Evolutionary conservation across 1,140 invertebrate genomes (phyloP), one percentile per base, ranked within the genome.

Genomic region (Bombus superbus): DNA sequence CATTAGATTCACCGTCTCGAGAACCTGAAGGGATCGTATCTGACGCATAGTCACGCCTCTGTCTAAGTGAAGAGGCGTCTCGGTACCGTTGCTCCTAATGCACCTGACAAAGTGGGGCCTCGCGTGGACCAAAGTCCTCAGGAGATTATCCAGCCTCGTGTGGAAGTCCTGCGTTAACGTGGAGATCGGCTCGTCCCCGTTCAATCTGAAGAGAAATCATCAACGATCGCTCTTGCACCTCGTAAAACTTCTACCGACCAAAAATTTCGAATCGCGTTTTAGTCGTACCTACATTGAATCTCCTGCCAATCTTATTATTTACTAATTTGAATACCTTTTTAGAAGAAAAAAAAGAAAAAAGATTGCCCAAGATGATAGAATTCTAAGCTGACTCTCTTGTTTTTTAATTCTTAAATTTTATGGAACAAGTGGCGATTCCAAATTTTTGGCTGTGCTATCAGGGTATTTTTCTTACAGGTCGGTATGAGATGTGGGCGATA

Each of bases 151-250:
- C 73, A 99, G 95, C 64, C 98, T 96, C 66, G 98, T 99, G 94
- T 99, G 98, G 92, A 99, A 99, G 95, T 99, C 98, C 96, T 99
- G 98, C 57, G 98, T 98, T 64, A 99, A 96, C 15, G 98, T 99
- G 25, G 98, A 98, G 57, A 98, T 97, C 11, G 98, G 97, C 94
- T 98, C 98, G 94, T 98, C 97, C 2, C 97, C 98, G 95, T 98
- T 98, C 84, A 98, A 96, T 85, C 97, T 97, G 86, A 40, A 59
- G 73, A 59, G 32, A 92, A 91, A 90, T 22, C 44, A n/a, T 5
- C 8, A 13, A 10, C 44, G n/a, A 44, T 85, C n/a, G 18, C 5
- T 15, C 6, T 72, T n/a, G 6, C 13, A n/a, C 25, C 18, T 11
- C 32, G 8, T 53, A 53, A 22, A 53, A 53, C 18, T 8, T 22